These are phyloP conservation scores for Cydia pomonella DNA, from an alignment of 1,140 invertebrate genomes.

Conservation along the genomic window DNA sequence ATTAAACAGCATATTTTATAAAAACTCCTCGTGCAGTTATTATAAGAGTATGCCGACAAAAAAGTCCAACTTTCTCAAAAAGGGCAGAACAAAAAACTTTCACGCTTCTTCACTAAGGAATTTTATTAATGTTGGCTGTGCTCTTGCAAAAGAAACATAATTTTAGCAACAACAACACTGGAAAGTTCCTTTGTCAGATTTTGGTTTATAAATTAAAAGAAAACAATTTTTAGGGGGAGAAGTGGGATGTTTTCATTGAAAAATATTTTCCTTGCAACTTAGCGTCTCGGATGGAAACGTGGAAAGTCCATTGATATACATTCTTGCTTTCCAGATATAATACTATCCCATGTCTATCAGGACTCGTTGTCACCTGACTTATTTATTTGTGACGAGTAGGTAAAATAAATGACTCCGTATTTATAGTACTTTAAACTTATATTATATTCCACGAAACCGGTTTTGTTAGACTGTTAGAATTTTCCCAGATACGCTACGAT, in stretches of 20 bases:
- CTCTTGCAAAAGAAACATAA: constrained; percentile 45
- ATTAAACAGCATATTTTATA: constrained; percentile 60
- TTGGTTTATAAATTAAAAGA: constrained; percentile 19
- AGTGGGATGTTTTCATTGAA: neutral
- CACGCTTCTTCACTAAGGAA: constrained; percentile 62
- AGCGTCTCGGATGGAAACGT: no score
- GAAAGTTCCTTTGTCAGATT: constrained; percentile 18
- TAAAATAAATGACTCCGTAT: no score
- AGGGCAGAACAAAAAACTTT: constrained; percentile 62
- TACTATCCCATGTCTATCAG: no score
- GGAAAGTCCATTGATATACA: no score
- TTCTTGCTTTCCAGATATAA: no score
- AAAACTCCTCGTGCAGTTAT: constrained; percentile 70
- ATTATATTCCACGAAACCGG: no score
- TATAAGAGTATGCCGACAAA: constrained; percentile 55
- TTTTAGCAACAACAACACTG: constrained; percentile 43
- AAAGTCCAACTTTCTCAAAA: constrained; percentile 52
- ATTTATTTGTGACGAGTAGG: no score
- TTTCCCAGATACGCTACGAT: no score
- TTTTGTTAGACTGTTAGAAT: no score
- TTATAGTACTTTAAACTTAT: no score
- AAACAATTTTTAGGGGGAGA: neutral
- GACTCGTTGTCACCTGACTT: no score
- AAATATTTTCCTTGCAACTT: neutral
- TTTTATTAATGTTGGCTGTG: constrained; percentile 66